These are phyloP conservation scores for Sebastes melanostomus DNA, from an alignment of 2,797 vertebrate genomes.

Conservation along the genomic window DNA sequence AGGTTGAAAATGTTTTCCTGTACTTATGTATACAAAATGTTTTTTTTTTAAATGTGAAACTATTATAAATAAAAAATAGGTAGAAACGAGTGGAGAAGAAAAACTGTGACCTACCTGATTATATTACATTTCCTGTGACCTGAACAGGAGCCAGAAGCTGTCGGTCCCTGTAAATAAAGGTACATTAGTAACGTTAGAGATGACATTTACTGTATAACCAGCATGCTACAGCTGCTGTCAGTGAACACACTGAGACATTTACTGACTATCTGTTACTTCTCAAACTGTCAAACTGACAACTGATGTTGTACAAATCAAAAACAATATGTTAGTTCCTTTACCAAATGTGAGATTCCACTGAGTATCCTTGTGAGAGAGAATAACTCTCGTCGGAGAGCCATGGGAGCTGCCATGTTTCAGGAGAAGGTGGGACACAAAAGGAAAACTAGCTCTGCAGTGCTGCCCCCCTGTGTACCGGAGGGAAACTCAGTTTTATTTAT, in stretches of 20 bases:
- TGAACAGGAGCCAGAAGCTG: constrained; percentile 15
- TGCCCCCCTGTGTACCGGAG: constrained; percentile 56
- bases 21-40: too few relatives aligned
- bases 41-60: too few relatives aligned
- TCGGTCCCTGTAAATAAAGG: constrained; percentile 44
- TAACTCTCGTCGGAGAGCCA: constrained; percentile 43
- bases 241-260: background rate
- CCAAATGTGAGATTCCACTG: constrained; percentile 52
- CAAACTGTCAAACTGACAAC: background rate
- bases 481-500: background rate
- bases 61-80: background rate
- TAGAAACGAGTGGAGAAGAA: background rate
- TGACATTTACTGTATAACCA: background rate
- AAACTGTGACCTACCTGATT: constrained; percentile 36
- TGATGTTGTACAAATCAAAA: background rate
- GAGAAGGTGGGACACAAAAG: background rate
- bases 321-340: constrained; percentile 28
- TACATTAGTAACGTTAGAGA: background rate
- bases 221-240: background rate
- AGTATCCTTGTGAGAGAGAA: constrained; percentile 65
- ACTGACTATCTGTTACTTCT: background rate
- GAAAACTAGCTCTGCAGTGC: accelerated
- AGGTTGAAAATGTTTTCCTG: too few relatives aligned
- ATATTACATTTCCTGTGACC: constrained; percentile 20
- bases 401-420: constrained; percentile 76